Evolutionary conservation across 2,113 vertebrate genomes (phyloP), one percentile per base, ranked within the genome.

Genomic region (Crotalus viridis): DNA sequence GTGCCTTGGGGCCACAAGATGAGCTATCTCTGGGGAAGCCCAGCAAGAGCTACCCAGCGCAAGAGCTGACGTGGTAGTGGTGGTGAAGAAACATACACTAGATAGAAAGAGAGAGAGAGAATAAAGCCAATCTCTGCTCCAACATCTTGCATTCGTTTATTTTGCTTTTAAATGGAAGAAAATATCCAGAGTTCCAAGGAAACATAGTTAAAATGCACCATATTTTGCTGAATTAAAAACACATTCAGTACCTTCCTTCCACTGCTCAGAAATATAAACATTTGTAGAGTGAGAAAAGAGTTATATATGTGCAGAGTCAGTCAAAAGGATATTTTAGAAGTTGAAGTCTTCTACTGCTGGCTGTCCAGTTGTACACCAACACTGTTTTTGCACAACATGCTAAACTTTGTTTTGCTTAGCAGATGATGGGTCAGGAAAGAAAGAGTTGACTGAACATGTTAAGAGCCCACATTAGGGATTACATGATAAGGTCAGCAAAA

Each of bases 231-330:
- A 55, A 43, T 88, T 88, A 69, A 88, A 92, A 64, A 48, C 91
- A 92, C 91, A 92, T 88, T 92, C 85, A 92, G 85, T 39, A 88
- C 57, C 85, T 91, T 28, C 10, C 33, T 92, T 88, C 69, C 59
- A 88, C 43, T 88, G 91, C 48, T 51, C 48, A 88, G 85, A 92
- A 88, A 92, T 51, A 12, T 46, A 64, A 87, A 59, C 28, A 15
- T 46, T 46, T 87, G 17, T 21, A 26, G 22, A 69, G 46, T 59
- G 28, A 26, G 56, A 43, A 91, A 88, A 26, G 61, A n/a, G 13
- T 59, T 26, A 54, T 39, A 12, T 88, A 5, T 39, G 21, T 69
- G 3, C 15, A 33, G 81, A 87, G 56, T 87, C 48, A 87, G 56
- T 21, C 43, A 91, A 91, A 87, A 43, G 17, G 43, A 51, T 51